Percentiles rank a stretch among this genome's conserved stretches.
Conservation (phyloP, 2,888 invertebrate species). For the Nomada goodeniana region DNA sequence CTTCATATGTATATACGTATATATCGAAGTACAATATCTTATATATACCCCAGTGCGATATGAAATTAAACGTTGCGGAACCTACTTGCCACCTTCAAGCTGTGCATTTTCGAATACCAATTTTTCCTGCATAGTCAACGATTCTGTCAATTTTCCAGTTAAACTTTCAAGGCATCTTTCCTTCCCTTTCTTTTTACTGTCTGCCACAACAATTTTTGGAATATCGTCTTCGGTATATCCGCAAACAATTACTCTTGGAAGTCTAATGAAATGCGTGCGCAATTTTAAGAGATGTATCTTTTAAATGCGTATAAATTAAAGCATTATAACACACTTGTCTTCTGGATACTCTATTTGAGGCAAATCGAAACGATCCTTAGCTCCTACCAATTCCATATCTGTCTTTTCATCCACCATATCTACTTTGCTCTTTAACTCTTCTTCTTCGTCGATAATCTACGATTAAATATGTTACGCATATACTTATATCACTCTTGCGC, state of each 20-base stretch:
- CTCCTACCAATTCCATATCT: slow-evolving; percentile 4
- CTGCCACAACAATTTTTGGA: slow-evolving; percentile 86
- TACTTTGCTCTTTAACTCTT: background rate
- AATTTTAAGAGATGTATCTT: background rate
- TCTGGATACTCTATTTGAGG: slow-evolving; percentile 77
- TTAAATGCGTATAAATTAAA: background rate
- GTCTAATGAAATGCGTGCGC: slow-evolving; percentile 62
- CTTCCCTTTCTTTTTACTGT: slow-evolving; percentile 80
- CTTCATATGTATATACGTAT: no score
- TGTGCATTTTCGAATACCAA: slow-evolving; percentile 89
- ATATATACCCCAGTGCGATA: slow-evolving; percentile 4
- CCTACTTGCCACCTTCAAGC: slow-evolving; percentile 88
- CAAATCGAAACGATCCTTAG: slow-evolving; percentile 73
- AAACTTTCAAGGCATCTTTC: slow-evolving; percentile 77
- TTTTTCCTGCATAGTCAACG: slow-evolving; percentile 89
- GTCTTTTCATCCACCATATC: background rate
- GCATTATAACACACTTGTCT: slow-evolving; percentile 74
- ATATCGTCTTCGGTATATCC: slow-evolving; percentile 85
- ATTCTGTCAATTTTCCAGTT: slow-evolving; percentile 87
- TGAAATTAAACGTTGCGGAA: slow-evolving; percentile 14
- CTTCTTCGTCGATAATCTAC: slow-evolving; percentile 19
- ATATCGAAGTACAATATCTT: background rate
- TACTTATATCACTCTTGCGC: background rate
- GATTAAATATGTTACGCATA: background rate
- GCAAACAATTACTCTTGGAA: slow-evolving; percentile 86